Evolutionary conservation across 2,888 invertebrate genomes (phyloP), one percentile per base, ranked within the genome.

Genomic region (Luperina testacea): DNA sequence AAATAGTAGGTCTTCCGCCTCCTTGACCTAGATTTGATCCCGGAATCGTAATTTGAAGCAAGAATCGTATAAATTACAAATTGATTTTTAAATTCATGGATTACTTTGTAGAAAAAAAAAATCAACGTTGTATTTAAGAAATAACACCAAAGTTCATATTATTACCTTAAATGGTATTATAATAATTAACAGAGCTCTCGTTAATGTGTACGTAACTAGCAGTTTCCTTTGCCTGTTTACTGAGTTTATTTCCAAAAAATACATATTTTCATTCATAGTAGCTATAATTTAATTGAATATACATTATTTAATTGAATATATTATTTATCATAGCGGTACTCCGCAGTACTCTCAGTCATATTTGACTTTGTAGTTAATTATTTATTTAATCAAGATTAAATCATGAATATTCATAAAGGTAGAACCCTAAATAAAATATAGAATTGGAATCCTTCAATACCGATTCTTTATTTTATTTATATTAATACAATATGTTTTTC

Each of bases 11-110:
- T 68, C 11, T 61, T 32, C 8, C 5, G 13, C 8, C 0, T 38
- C 65, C 61, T 71, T 78, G 61, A 83, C 67, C 74, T 57, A 71
- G 7, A 59, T 51, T 71, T 71, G 51, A 74, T 71, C 65, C 79
- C 63, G 48, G 73, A 79, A 68, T 72, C 24, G 32, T 24, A 72
- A n/a, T 48, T n/a, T 17, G 8, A 48, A 42, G 15, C 0, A 20
- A 38, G 17, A 48, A 77, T 42, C 9, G 3, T 20, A 57, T 38
- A n/a, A n/a, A n/a, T n/a, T 51, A 53, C 17, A 70, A 70, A 59
- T 51, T 48, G 4, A 75, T 70, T n/a, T 51, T 13, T 81, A 53
- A 53, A 53, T 53, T 27, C 24, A 67, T 20, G 13, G n/a, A 38
- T 67, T 67, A 9, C 27, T 57, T 64, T 45, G 17, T 65, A 24